Percentiles rank a stretch among this genome's conserved stretches.
These are phyloP conservation scores for Aphelenchoides besseyi DNA, from an alignment of 1,140 invertebrate genomes.

Conservation along the genomic window DNA sequence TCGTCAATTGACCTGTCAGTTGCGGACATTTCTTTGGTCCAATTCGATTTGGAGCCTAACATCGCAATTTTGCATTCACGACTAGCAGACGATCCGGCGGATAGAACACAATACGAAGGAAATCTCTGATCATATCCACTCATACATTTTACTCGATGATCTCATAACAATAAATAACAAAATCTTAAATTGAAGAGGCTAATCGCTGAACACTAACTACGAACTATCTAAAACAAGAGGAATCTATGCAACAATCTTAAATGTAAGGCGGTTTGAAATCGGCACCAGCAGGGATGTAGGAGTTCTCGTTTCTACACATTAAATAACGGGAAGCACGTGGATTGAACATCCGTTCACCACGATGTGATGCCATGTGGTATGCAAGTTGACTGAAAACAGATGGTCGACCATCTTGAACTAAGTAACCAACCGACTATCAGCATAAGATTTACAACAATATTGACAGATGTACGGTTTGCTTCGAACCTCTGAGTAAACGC, in stretches of 20 bases:
- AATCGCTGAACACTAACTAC: background rate
- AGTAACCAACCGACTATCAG: constrained; percentile 52
- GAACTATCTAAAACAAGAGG: background rate
- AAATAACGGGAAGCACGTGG: constrained; percentile 58
- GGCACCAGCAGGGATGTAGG: constrained; percentile 36
- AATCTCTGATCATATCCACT: background rate
- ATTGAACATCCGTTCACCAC: constrained; percentile 58
- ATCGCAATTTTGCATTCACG: background rate
- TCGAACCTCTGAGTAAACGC: constrained; percentile 57
- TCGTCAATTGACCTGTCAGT: background rate
- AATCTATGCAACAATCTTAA: background rate
- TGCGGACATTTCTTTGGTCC: background rate
- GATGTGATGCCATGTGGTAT: constrained; percentile 61
- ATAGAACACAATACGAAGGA: background rate
- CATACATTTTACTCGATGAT: background rate
- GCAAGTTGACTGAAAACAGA: constrained; percentile 46
- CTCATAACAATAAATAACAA: background rate
- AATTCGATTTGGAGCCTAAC: background rate
- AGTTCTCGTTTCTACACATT: constrained; percentile 49
- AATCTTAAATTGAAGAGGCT: background rate
- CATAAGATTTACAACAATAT: constrained; percentile 60
- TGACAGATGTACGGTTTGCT: constrained; percentile 62
- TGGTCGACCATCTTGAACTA: background rate
- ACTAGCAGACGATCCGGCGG: background rate
- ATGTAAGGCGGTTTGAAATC: background rate